phyloP scores from a whole-genome alignment of 2,797 vertebrate species.

The Cossypha niveicapilla region DNA sequence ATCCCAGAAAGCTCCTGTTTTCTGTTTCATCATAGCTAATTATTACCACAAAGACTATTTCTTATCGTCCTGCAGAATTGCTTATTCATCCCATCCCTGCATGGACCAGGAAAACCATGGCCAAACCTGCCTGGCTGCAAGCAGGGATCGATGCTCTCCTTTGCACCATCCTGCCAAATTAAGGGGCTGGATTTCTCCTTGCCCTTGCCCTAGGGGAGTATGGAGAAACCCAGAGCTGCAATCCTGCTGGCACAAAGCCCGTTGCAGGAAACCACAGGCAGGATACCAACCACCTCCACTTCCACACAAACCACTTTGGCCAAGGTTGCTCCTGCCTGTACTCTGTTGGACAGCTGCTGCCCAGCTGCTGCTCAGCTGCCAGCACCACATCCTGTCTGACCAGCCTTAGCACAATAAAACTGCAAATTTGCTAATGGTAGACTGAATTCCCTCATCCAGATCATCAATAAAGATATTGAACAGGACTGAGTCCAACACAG shows the following conservation, averaged over 20 bases:
- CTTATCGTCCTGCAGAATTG: neutral
- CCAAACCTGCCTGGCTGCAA: neutral
- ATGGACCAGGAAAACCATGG: neutral
- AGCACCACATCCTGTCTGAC: rapidly evolving
- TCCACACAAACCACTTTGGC: neutral
- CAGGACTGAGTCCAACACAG: neutral
- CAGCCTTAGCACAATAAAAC: neutral
- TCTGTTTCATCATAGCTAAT: neutral
- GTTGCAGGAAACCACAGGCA: neutral
- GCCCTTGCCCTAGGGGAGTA: neutral
- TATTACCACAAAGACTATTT: neutral
- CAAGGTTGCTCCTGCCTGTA: neutral
- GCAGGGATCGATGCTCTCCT: rapidly evolving
- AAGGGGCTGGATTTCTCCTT: neutral
- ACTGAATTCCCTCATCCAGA: neutral
- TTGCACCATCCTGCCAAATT: neutral
- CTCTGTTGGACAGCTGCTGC: neutral
- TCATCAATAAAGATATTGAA: neutral
- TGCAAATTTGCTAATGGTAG: neutral
- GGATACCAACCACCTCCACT: neutral
- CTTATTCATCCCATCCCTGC: neutral
- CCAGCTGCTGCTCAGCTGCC: neutral
- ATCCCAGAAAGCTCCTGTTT: neutral
- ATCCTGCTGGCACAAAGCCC: neutral
- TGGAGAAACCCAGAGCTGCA: neutral